Evolutionary conservation across 2,888 invertebrate genomes (phyloP).

Genomic region (Pseudococcus longispinus): DNA sequence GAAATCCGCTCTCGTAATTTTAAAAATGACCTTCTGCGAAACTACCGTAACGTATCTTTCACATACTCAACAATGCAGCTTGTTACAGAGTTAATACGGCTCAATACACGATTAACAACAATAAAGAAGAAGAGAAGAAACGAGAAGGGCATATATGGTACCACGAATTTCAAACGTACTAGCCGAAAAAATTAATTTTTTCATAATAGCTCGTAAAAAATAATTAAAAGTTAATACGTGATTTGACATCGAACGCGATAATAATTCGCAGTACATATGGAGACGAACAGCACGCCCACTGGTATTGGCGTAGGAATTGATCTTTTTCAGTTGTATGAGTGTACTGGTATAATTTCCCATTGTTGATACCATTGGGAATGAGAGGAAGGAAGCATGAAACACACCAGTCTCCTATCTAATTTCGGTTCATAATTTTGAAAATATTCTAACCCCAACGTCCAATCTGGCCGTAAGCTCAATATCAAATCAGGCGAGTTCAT

Average conservation of each 20-base stretch:
- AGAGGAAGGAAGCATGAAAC: too few relatives aligned
- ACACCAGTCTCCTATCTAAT: too few relatives aligned
- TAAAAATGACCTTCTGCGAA: conserved; percentile 3
- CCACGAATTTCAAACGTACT: background rate
- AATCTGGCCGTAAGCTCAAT: too few relatives aligned
- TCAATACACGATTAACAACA: background rate
- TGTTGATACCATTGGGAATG: too few relatives aligned
- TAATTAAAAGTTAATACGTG: background rate
- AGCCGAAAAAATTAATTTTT: conserved; percentile 4
- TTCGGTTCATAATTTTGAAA: too few relatives aligned
- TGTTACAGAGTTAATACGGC: background rate
- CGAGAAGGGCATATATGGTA: background rate
- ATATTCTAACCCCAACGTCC: too few relatives aligned
- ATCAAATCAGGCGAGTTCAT: too few relatives aligned
- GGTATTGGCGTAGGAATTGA: background rate
- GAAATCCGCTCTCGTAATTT: background rate
- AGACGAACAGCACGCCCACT: background rate
- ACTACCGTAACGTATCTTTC: conserved; percentile 6
- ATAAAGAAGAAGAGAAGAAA: background rate
- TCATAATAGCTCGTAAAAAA: background rate
- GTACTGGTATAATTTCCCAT: too few relatives aligned
- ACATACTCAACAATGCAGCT: background rate
- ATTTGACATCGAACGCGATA: background rate
- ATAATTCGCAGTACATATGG: background rate
- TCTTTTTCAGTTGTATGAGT: too few relatives aligned